phyloP scores from a whole-genome alignment of 1,140 invertebrate genomes.

The Ladona fulva region DNA sequence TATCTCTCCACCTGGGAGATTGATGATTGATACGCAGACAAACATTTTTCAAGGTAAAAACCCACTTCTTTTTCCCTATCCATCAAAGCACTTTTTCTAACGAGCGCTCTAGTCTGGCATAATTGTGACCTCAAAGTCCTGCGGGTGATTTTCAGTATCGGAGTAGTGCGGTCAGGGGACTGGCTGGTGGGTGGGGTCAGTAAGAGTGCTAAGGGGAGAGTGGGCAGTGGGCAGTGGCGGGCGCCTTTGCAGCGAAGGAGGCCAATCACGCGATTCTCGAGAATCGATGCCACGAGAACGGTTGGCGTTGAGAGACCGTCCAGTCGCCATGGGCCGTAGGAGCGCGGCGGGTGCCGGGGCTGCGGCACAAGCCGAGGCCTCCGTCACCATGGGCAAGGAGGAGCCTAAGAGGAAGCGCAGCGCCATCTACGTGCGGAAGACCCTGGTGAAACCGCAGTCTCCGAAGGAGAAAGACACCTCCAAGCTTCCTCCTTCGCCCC shows the following conservation, averaged over 20 bases:
- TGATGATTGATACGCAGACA: too few species aligned
- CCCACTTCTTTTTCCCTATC: too few species aligned
- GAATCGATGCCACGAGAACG: background rate
- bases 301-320: background rate
- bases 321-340: background rate
- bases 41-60: too few species aligned
- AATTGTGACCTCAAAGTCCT: too few species aligned
- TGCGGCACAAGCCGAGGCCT: background rate
- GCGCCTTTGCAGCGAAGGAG: background rate
- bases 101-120: too few species aligned
- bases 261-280: background rate
- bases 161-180: background rate
- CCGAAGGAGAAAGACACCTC: background rate
- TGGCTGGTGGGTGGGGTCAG: background rate
- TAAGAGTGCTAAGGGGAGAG: background rate
- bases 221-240: background rate
- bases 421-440: background rate
- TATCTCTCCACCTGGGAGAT: too few species aligned
- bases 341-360: background rate
- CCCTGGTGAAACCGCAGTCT: background rate
- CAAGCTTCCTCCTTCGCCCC: background rate
- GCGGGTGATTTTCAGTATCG: too few species aligned
- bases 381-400: background rate
- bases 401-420: background rate
- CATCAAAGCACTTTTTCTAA: too few species aligned